A percentile compares a stretch with the other conserved stretches of the same genome.
phyloP scores from a whole-genome alignment of 1,140 invertebrate genomes.

The Tetramorium alpestre region DNA sequence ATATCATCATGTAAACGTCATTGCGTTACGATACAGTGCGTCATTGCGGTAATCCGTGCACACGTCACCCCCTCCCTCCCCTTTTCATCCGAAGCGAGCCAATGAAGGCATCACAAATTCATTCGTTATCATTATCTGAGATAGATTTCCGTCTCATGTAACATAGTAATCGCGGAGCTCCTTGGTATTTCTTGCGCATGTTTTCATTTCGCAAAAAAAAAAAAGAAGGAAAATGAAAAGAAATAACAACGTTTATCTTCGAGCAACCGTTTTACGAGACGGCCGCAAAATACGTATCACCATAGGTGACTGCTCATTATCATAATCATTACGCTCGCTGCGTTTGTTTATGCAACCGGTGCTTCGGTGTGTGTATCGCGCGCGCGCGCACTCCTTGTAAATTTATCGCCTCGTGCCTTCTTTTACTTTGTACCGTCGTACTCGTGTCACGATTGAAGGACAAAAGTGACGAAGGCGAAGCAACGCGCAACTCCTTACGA shows the following conservation, averaged over 20 bases:
- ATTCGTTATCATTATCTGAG: constrained; percentile 7
- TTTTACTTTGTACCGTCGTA: constrained; percentile 20
- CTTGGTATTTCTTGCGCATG: background rate
- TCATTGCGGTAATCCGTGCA: background rate
- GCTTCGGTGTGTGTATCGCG: background rate
- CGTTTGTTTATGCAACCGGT: constrained; percentile 44
- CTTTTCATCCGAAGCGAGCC: background rate
- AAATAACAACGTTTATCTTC: constrained; percentile 34
- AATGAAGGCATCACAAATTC: background rate
- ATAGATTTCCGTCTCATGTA: background rate
- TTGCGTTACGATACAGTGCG: background rate
- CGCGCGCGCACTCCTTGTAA: background rate
- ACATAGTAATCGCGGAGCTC: background rate
- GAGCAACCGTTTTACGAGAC: constrained; percentile 19
- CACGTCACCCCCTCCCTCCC: no score
- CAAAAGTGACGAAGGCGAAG: constrained; percentile 26
- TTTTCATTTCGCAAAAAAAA: constrained; percentile 23
- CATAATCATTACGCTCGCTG: constrained; percentile 46
- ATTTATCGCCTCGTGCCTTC: constrained; percentile 45
- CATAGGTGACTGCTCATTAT: constrained; percentile 48
- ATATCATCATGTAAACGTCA: background rate
- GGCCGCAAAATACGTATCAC: constrained; percentile 46
- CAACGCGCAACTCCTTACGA: background rate
- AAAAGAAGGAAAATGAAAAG: background rate
- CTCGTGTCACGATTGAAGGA: constrained; percentile 39